Percentiles rank a stretch among this genome's conserved stretches.
phyloP scores from a whole-genome alignment of 2,888 invertebrate species.

The Epistrophe eligans region DNA sequence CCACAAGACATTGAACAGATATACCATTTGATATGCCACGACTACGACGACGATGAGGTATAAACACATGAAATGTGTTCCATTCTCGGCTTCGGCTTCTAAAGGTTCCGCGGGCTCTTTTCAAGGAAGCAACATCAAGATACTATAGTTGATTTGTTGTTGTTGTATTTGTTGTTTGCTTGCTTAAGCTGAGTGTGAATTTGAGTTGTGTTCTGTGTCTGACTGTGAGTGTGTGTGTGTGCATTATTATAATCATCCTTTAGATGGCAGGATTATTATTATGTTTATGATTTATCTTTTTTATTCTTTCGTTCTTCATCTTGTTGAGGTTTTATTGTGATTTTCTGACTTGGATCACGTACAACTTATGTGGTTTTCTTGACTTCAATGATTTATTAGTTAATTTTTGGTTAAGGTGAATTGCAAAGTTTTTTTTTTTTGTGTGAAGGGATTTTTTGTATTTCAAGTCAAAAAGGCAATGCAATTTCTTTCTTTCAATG shows the following conservation, averaged over 20 bases:
- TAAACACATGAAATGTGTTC: slow-evolving; percentile 21
- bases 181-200: slow-evolving; percentile 9
- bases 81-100: background rate
- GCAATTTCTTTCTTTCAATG: background rate
- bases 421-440: background rate
- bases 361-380: slow-evolving; percentile 14
- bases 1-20: slow-evolving; percentile 30
- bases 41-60: background rate
- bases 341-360: slow-evolving; percentile 26
- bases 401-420: background rate
- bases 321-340: background rate
- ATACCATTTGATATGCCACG: slow-evolving; percentile 29
- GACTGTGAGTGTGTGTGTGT: slow-evolving; percentile 16
- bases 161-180: slow-evolving; percentile 12
- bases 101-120: slow-evolving; percentile 26
- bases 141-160: slow-evolving; percentile 32
- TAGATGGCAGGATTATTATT: slow-evolving; percentile 60
- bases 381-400: slow-evolving; percentile 22
- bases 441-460: background rate
- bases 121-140: slow-evolving; percentile 13
- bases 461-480: background rate
- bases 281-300: slow-evolving; percentile 32
- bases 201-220: background rate
- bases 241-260: slow-evolving; percentile 66
- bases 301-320: slow-evolving; percentile 3